Percentiles rank a stretch among this genome's conserved stretches.
Conservation (phyloP, 2,797 vertebrate species). For the Cuniculus paca region DNA sequence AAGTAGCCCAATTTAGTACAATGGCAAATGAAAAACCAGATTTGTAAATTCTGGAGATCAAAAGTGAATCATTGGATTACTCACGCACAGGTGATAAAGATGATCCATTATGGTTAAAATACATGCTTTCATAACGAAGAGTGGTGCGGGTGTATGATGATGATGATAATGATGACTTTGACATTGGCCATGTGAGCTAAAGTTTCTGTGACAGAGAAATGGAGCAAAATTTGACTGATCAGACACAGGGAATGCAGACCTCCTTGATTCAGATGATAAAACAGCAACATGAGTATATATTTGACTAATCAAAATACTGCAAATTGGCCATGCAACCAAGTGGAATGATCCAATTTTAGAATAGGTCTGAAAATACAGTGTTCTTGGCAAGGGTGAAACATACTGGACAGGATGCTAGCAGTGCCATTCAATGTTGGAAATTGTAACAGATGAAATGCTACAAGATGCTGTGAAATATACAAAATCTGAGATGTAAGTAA, state of each 20-base stretch:
- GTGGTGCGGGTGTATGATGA: background rate
- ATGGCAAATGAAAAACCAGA: too few relatives aligned
- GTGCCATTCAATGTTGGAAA: background rate
- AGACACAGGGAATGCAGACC: background rate
- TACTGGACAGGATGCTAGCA: background rate
- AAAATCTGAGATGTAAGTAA: background rate
- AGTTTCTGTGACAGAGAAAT: background rate
- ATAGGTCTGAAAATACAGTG: background rate
- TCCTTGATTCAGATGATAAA: background rate
- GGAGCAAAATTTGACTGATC: background rate
- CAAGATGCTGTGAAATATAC: background rate
- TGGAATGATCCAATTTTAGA: background rate
- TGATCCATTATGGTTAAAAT: background rate
- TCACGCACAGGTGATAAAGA: background rate
- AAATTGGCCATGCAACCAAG: background rate
- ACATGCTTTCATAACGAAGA: background rate
- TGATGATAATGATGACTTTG: background rate
- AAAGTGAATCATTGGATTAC: too few relatives aligned
- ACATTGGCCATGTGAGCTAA: background rate
- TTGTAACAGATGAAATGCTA: background rate
- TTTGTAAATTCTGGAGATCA: too few relatives aligned
- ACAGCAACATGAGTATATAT: background rate
- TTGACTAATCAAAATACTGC: background rate
- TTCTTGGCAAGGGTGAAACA: background rate
- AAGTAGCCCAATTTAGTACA: too few relatives aligned